Base-by-base conservation (phyloP, 2,113 vertebrate species). In the Sterrhoptilus dennistouni region DNA sequence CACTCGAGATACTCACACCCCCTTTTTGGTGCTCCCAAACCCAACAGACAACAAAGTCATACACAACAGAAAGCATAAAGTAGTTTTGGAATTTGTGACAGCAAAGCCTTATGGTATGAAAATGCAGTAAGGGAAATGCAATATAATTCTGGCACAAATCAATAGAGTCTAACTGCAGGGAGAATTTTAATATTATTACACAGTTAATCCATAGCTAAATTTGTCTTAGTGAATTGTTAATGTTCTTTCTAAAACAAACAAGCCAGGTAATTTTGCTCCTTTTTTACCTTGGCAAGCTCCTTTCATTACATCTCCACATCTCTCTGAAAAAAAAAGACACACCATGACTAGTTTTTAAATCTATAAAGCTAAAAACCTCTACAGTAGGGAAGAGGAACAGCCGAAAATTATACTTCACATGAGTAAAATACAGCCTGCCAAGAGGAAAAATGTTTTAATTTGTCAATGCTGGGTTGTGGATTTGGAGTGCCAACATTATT, bases 161-260 rank as follows among this genome's bases (percentile, higher is more conserved):
- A 87, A 59, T 23, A 87, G 31, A 84, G 31, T 70, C 21, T 47
- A 92, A 94, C 69, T 82, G 61, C 61, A 87, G 69, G 74, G 61
- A 53, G 33, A 78, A 93, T 89, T 83, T 84, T 79, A 83, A 91
- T 78, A 36, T 84, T 82, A 71, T 71, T 92, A 71, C n/a, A 89
- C 74, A 82, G 70, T 87, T 94, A 89, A 94, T 64, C 74, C 36
- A 42, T 29, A 25, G 69, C 57, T 91, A 75, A 87, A 82, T 81
- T 75, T 84, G 42, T 82, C 84, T 63, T 44, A 38, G 53, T 65
- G 66, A 69, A 84, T 60, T 85, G 77, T 36, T 82, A 82, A 70
- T 68, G 14, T 35, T 76, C 44, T 64, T 87, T 79, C 61, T 89
- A 76, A 84, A 93, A 71, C 69, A 94, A 96, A 61, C 24, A n/a